Conservation (phyloP, 92 coral and sea anemone species). For the Siderastrea radians region DNA sequence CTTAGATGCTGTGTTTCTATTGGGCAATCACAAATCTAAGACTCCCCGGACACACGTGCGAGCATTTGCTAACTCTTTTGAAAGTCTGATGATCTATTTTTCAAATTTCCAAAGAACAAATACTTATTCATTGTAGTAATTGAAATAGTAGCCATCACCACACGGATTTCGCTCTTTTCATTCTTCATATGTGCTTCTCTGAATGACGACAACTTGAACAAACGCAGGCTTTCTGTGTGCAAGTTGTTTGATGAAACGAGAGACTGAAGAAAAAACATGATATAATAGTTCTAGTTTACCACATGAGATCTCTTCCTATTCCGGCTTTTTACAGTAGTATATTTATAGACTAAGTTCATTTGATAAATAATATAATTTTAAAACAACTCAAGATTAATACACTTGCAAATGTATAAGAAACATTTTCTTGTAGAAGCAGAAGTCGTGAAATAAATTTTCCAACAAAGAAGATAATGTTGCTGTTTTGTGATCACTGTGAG, state of each 20-base stretch:
- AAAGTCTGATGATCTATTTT: no score
- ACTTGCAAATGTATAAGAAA: neutral
- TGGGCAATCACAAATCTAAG: no score
- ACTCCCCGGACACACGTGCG: no score
- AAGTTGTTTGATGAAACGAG: slow-evolving; percentile 41
- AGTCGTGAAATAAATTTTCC: neutral
- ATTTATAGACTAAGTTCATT: neutral
- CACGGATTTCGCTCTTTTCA: neutral
- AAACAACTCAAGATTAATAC: neutral
- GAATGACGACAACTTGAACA: slow-evolving; percentile 30
- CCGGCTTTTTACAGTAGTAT: neutral
- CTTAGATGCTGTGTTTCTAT: no score
- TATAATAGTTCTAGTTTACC: neutral
- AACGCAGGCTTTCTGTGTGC: slow-evolving; percentile 30
- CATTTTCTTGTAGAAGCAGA: neutral
- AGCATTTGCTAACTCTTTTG: no score
- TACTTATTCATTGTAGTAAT: no score
- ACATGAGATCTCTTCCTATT: no score
- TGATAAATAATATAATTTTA: neutral
- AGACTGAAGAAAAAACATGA: neutral
- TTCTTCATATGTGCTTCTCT: slow-evolving; percentile 12
- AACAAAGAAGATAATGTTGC: neutral
- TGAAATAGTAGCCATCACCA: no score
- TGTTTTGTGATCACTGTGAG: slow-evolving; percentile 6
- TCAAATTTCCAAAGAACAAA: no score